These are phyloP conservation scores for Silurus meridionalis DNA, from an alignment of 2,113 vertebrate genomes.

Conservation along the genomic window DNA sequence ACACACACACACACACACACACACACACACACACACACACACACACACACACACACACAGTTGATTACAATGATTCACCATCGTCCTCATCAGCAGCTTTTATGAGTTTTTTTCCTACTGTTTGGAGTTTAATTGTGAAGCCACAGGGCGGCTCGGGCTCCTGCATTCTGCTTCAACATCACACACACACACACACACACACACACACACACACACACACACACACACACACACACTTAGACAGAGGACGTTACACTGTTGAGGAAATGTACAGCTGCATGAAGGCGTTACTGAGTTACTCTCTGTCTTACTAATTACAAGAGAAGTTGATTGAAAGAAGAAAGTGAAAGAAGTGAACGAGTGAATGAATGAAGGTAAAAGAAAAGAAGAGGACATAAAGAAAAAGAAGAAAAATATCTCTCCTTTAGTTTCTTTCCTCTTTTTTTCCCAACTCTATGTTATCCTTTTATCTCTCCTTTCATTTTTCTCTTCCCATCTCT, in stretches of 20 bases:
- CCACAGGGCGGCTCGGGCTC: neutral
- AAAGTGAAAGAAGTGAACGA: neutral
- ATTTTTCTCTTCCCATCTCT: no score
- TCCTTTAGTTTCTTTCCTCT: no score
- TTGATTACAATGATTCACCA: constrained; percentile 14
- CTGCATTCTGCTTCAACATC: neutral
- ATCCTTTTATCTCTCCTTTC: no score
- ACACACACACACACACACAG: constrained; percentile 19
- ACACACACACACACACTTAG: neutral
- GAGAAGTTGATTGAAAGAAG: neutral
- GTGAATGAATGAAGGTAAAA: neutral
- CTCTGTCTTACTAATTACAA: no score
- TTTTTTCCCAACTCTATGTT: no score
- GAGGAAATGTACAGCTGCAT: neutral
- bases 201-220: neutral
- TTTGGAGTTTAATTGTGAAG: neutral
- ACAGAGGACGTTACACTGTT: neutral
- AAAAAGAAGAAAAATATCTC: neutral
- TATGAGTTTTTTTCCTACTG: neutral
- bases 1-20: constrained; percentile 16
- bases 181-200: neutral
- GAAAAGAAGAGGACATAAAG: no score
- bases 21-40: constrained; percentile 12
- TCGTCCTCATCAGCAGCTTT: constrained; percentile 9
- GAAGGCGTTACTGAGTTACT: neutral